Evolutionary conservation across 2,888 invertebrate genomes (phyloP).

Genomic region (Selenia dentaria): DNA sequence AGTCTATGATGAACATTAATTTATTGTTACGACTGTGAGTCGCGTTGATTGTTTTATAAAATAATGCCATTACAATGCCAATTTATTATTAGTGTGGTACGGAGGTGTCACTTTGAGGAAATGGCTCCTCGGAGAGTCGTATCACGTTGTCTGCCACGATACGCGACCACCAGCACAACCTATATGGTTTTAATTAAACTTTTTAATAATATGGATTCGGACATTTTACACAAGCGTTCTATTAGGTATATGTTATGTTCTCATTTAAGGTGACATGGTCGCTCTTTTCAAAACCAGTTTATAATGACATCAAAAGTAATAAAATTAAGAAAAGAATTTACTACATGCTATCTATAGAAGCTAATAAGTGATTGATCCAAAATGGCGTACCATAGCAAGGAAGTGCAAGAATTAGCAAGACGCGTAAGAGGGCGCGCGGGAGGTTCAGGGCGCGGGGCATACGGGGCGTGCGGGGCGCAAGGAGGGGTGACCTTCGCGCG

Average conservation of each 20-base stretch:
- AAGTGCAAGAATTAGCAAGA: conserved; percentile 52
- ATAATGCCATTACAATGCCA: conserved; percentile 30
- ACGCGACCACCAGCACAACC: no score
- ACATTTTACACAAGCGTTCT: not conserved
- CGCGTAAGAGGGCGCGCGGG: conserved; percentile 49
- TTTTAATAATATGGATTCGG: conserved; percentile 13
- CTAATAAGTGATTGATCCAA: conserved; percentile 38
- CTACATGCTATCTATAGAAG: conserved; percentile 18
- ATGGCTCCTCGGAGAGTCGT: conserved; percentile 32
- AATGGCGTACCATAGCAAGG: conserved; percentile 42
- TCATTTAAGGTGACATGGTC: not conserved
- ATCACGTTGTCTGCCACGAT: conserved; percentile 24
- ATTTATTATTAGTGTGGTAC: conserved; percentile 26
- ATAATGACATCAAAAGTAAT: not conserved
- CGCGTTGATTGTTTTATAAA: conserved; percentile 13
- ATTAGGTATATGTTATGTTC: not conserved
- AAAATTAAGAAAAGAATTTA: conserved; percentile 5
- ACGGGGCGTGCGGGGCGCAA: conserved; percentile 52
- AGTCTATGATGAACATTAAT: no score
- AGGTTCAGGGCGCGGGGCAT: conserved; percentile 38
- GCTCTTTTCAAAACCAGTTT: not conserved
- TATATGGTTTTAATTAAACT: conserved; percentile 28
- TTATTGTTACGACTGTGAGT: no score
- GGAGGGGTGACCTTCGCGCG: conserved; percentile 43
- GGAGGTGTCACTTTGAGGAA: conserved; percentile 38